Percentiles rank a stretch among this genome's conserved stretches.
phyloP scores from a whole-genome alignment of 2,888 invertebrate genomes.

The Molanna angustata region DNA sequence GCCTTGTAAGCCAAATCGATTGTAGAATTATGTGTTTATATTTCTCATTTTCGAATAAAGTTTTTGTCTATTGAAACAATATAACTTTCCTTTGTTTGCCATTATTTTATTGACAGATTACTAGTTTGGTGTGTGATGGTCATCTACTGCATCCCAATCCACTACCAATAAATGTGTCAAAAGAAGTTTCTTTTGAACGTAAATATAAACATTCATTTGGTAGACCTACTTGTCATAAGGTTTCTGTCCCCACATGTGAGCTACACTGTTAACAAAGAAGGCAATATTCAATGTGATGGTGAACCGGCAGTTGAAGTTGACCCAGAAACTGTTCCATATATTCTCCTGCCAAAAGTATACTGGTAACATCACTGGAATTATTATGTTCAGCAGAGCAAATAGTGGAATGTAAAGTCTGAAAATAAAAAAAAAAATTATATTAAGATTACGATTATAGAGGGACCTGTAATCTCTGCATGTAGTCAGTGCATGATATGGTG shows the following conservation, averaged over 20 bases:
- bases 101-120: no score
- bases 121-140: no score
- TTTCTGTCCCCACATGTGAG: slow-evolving; percentile 89
- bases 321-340: slow-evolving; percentile 74
- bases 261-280: slow-evolving; percentile 92
- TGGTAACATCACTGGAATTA: slow-evolving; percentile 73
- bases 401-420: slow-evolving; percentile 67
- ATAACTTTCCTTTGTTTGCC: no score
- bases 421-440: slow-evolving; percentile 21
- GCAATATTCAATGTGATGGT: slow-evolving; percentile 85
- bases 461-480: background rate
- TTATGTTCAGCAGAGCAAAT: slow-evolving; percentile 65
- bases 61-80: no score
- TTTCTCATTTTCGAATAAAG: no score
- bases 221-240: slow-evolving; percentile 79
- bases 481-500: no score
- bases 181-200: no score
- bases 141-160: no score
- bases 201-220: no score
- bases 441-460: background rate
- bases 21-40: no score
- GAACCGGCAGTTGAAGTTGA: slow-evolving; percentile 82
- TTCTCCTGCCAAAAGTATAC: slow-evolving; percentile 82
- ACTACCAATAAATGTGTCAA: no score
- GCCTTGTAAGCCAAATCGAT: no score